Conservation (phyloP, 2,888 invertebrate genomes). For the Nomada fucata region DNA sequence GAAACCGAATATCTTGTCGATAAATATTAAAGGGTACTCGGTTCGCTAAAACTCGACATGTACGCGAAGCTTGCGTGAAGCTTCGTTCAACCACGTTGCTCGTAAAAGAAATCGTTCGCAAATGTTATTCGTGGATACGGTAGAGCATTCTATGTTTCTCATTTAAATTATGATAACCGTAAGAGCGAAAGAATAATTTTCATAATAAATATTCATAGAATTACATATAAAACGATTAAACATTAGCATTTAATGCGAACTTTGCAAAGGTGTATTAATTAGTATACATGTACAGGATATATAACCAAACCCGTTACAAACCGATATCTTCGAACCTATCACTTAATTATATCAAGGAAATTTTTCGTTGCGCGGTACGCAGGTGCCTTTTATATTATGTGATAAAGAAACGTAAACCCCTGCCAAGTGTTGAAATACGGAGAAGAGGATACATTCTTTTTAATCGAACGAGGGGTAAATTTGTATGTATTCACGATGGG, state of each 20-base stretch:
- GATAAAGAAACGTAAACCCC: too few species aligned
- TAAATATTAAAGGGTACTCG: neutral
- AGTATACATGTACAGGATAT: too few species aligned
- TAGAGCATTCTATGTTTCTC: neutral
- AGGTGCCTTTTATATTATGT: too few species aligned
- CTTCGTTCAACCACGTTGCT: neutral
- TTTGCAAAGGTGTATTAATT: too few species aligned
- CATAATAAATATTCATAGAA: neutral
- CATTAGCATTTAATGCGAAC: neutral
- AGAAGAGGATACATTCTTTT: too few species aligned
- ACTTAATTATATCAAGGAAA: too few species aligned
- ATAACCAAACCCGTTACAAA: too few species aligned
- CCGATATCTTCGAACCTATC: too few species aligned
- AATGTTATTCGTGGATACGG: neutral
- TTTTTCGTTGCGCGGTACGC: too few species aligned
- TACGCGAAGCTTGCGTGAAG: neutral
- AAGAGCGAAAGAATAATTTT: neutral
- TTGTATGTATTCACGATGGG: too few species aligned
- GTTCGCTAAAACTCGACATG: neutral
- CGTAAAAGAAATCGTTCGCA: neutral
- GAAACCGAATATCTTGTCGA: neutral
- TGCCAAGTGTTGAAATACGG: too few species aligned
- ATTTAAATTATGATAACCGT: neutral
- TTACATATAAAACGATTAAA: neutral
- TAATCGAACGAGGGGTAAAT: too few species aligned